Base-by-base conservation (phyloP, 2,113 vertebrate genomes). In the Conger conger region DNA sequence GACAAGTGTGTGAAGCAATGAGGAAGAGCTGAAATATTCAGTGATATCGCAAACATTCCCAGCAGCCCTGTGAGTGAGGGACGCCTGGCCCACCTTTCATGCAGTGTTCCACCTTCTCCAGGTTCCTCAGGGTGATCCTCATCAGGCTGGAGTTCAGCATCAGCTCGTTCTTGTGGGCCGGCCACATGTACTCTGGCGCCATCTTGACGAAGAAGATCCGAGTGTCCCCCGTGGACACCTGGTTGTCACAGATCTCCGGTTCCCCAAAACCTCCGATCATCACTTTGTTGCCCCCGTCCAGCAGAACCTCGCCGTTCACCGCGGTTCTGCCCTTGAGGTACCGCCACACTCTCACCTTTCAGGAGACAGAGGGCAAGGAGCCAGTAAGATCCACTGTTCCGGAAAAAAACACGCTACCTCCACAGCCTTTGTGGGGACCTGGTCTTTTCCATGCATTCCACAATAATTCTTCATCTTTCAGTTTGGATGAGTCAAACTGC, bases 121-220 rank as follows among this genome's bases (percentile, higher is more conserved):
- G 92, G 94, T 99, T 99, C 81, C 98, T 95, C 87, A 99, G 94
- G 0, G 98, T 99, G 92, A 99, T 99, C 92, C 98, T 94, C 98
- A 99, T 98, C 88, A 99, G 95, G 88, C 98, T 99, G 77, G 98
- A 99, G 94, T 98, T 99, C 57, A 99, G 97, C 97, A 97, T 97
- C 27, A 99, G 95, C 93, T 99, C 97, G 0, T 97, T 97, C 94
- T 96, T 97, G 91, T 98, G 97, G 0, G 94, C 94, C 0, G 97
- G 97, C 93, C 97, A 97, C 94, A 96, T 89, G 88, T 91, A 91
- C n/a, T 93, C 94, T 0, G 96, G 94, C 0, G 97, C 96, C 0
- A 95, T 94, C 92, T 99, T 99, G 77, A 98, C 96, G 33, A 99
- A 99, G 95, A 99, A 99, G 88, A 99, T 99, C 88, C 98, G 95